Percentiles rank a stretch among this genome's conserved stretches.
Evolutionary conservation across 2,888 invertebrate genomes (phyloP).

Genomic region (Lithophane leautieri): DNA sequence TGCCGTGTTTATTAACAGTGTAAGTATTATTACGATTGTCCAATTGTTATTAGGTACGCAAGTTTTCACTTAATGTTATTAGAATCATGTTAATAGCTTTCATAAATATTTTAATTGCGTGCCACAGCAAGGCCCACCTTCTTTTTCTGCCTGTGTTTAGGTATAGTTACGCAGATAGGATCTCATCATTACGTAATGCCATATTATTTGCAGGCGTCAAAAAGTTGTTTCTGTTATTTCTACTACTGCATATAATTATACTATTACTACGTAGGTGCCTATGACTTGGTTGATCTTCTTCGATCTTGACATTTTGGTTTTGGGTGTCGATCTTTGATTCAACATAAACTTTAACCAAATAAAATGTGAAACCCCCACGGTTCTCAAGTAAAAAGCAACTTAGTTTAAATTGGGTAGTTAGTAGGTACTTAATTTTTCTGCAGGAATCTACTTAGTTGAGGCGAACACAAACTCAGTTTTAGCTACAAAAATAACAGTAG

Average conservation of each 20-base stretch:
- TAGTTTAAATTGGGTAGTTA: background rate
- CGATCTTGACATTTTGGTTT: background rate
- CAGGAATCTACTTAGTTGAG: background rate
- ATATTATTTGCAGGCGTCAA: background rate
- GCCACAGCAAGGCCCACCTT: slow-evolving; percentile 37
- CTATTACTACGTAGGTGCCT: background rate
- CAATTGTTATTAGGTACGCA: slow-evolving; percentile 77
- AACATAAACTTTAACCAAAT: background rate
- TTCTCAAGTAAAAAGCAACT: background rate
- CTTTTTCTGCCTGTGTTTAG: slow-evolving; percentile 16
- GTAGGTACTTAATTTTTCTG: no score
- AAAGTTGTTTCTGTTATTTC: background rate
- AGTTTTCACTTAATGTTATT: slow-evolving; percentile 84
- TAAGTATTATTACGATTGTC: slow-evolving; percentile 78
- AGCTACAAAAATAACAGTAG: background rate
- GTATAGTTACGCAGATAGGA: slow-evolving; percentile 22
- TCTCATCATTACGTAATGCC: slow-evolving; percentile 43
- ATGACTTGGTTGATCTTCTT: background rate
- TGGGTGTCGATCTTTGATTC: background rate
- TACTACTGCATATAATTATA: background rate
- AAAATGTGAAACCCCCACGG: background rate
- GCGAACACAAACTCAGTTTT: background rate
- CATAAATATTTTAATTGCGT: slow-evolving; percentile 46
- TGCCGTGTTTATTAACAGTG: slow-evolving; percentile 74
- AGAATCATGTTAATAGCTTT: slow-evolving; percentile 68